phyloP scores from a whole-genome alignment of 1,140 invertebrate species.

The Drosophila serrata region DNA sequence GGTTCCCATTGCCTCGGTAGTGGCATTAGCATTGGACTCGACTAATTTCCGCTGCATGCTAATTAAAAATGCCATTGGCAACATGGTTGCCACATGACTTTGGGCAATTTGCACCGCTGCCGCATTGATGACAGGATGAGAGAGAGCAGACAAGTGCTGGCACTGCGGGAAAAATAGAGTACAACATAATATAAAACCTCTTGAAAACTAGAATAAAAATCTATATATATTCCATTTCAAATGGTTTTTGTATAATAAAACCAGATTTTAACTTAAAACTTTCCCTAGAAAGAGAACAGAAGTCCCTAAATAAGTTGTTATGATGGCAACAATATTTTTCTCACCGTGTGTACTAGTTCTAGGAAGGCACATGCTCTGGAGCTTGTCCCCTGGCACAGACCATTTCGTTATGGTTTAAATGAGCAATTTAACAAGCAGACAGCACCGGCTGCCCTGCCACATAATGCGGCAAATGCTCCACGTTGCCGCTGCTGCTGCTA shows the following conservation, averaged over 20 bases:
- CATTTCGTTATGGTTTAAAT: slow-evolving; percentile 82
- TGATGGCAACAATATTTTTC: slow-evolving; percentile 1
- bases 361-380: slow-evolving; percentile 74
- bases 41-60: slow-evolving; percentile 77
- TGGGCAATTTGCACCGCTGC: slow-evolving; percentile 68
- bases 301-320: background rate
- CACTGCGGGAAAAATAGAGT: slow-evolving; percentile 1
- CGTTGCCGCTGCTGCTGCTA: slow-evolving; percentile 43
- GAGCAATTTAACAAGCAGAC: slow-evolving; percentile 82
- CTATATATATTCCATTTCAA: too few species aligned
- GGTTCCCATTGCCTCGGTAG: slow-evolving; percentile 33
- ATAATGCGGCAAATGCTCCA: slow-evolving; percentile 48
- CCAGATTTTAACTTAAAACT: too few species aligned
- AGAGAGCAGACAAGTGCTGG: slow-evolving; percentile 53
- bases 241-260: too few species aligned
- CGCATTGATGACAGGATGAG: slow-evolving; percentile 13
- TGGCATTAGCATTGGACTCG: slow-evolving; percentile 31
- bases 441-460: slow-evolving; percentile 59
- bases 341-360: slow-evolving; percentile 47
- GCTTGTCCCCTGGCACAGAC: slow-evolving; percentile 46
- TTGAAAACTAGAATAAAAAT: background rate
- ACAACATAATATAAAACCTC: background rate
- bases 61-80: slow-evolving; percentile 74
- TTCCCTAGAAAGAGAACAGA: too few species aligned
- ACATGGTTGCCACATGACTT: slow-evolving; percentile 61